phyloP scores from a whole-genome alignment of 1,140 invertebrate species.

The Calosoma granatense region DNA sequence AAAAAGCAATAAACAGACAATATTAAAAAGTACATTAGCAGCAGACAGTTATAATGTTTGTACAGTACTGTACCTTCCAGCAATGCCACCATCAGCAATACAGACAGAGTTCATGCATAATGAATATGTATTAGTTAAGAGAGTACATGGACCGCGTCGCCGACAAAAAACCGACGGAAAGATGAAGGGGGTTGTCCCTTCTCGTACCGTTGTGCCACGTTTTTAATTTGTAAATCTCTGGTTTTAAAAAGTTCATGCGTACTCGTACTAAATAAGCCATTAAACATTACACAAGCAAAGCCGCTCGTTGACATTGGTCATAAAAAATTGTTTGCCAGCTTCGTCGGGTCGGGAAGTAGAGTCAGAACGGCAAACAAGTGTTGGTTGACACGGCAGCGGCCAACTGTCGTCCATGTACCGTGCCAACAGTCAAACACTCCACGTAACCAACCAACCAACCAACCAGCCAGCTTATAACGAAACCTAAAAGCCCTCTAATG shows the following conservation, averaged over 20 bases:
- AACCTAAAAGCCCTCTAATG: slow-evolving; percentile 2
- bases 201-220: not conserved
- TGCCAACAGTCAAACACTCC: not conserved
- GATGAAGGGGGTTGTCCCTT: not conserved
- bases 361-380: too few relatives aligned
- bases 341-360: not conserved
- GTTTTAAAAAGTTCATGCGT: slow-evolving; percentile 2
- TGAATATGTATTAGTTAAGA: slow-evolving; percentile 4
- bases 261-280: slow-evolving; percentile 5
- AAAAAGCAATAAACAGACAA: slow-evolving; percentile 6
- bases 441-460: too few relatives aligned
- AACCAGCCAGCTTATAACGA: not conserved
- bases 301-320: not conserved
- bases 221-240: slow-evolving; percentile 4
- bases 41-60: not conserved
- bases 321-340: not conserved
- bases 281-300: slow-evolving; percentile 1
- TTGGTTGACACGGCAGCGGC: not conserved
- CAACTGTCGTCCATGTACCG: not conserved
- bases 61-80: not conserved
- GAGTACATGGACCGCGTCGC: not conserved
- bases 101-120: not conserved
- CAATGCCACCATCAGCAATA: not conserved
- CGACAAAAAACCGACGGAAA: not conserved
- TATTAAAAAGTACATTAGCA: slow-evolving; percentile 7